Evolutionary conservation across 2,113 vertebrate genomes (phyloP).

Genomic region (Saccopteryx bilineata): DNA sequence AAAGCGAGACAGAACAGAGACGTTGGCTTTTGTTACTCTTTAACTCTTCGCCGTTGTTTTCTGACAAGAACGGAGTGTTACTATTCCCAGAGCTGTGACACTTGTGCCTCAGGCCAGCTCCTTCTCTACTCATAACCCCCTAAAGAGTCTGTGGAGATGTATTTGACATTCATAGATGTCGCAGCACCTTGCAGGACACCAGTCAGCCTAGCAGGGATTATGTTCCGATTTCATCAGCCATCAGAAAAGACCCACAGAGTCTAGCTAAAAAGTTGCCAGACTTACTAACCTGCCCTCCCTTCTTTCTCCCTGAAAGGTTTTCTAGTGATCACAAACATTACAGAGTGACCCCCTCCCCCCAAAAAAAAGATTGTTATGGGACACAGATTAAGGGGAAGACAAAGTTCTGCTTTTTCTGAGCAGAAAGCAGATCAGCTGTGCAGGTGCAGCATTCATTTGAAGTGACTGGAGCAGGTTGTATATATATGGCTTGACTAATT

Average conservation of each 20-base stretch:
- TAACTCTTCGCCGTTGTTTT: background rate
- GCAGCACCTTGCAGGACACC: conserved; percentile 66
- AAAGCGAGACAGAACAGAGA: background rate
- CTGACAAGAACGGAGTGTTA: background rate
- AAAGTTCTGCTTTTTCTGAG: conserved; percentile 59
- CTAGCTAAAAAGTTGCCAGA: conserved; percentile 64
- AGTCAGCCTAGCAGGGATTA: conserved; percentile 47
- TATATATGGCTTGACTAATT: conserved; percentile 49
- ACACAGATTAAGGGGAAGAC: conserved; percentile 65
- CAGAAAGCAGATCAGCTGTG: background rate
- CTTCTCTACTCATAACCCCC: background rate
- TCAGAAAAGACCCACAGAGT: conserved; percentile 48
- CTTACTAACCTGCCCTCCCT: background rate
- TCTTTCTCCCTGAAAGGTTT: background rate
- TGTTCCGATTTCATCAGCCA: conserved; percentile 71
- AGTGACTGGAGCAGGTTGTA: conserved; percentile 38
- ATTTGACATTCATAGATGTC: conserved; percentile 77
- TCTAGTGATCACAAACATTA: conserved; percentile 48
- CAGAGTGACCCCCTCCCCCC: conserved; percentile 7
- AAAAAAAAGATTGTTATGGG: conserved; percentile 43
- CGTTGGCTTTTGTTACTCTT: conserved; percentile 52
- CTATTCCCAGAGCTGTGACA: background rate
- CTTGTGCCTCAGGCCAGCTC: background rate
- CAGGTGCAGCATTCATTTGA: conserved; percentile 66
- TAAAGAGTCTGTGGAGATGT: conserved; percentile 15